Evolutionary conservation across 2,113 vertebrate species (phyloP), one percentile per base, ranked within the genome.

Genomic region (Malurus melanocephalus): DNA sequence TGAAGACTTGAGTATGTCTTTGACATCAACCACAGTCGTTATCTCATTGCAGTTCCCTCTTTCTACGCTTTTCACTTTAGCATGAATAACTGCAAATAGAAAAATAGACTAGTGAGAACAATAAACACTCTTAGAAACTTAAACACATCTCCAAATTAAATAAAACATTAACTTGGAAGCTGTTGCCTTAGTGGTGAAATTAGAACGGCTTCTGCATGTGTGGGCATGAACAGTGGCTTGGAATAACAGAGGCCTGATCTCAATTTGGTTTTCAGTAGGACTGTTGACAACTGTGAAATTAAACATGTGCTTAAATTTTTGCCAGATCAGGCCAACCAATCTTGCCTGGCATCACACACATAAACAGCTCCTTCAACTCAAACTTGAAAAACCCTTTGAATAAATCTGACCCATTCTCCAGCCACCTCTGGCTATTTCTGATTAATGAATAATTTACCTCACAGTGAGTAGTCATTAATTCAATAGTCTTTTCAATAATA

Each of bases 11-110:
- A 98, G 94, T 38, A 95, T 97, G 79, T 98, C 98, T 80, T 96
- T 98, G 33, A 98, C 98, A 43, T 98, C 98, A 52, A 98, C 98
- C 82, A 97, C 87, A 2, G 98, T 98, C 0, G 97, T 98, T 49
- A 98, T 74, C 90, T 98, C 98, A 3, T 97, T 97, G 92, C 98
- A 98, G 60, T 95, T 97, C 35, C 97, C 97, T 92, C 97, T 97
- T 92, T 97, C 97, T 57, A 98, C 24, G 0, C 94, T 97, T 97
- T 98, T 98, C 43, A 98, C 97, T 96, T 97, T 98, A 55, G 98
- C 98, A 3, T 97, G 98, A 85, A 98, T 98, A 89, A 98, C 98
- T 98, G 92, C 53, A 94, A 93, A 82, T 35, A 52, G 83, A 92
- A 94, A 94, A 86, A 80, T 0, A 73, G 22, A 49, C 9, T 68